Percentiles rank a stretch among this genome's conserved stretches.
Evolutionary conservation across 2,113 vertebrate species (phyloP).

Genomic region (Oreocharis arfaki): DNA sequence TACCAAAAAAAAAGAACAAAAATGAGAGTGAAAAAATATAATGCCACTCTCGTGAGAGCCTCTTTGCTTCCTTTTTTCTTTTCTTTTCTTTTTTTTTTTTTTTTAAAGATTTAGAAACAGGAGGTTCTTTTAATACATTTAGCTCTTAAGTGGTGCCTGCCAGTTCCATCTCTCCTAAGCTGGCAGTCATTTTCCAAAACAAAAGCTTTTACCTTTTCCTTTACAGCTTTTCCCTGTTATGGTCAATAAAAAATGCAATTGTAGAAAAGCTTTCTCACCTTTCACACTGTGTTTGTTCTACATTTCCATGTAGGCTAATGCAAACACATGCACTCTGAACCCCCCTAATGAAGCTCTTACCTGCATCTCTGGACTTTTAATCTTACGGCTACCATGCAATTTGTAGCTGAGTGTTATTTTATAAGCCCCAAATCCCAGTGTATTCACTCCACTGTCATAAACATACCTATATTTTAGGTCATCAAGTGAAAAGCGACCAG

Average conservation of each 20-base stretch:
- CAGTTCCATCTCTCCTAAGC: background rate
- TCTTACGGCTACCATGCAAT: background rate
- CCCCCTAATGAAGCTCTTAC: background rate
- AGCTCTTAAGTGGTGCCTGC: background rate
- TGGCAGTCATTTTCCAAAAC: background rate
- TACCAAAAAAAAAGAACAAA: background rate
- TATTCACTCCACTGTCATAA: background rate
- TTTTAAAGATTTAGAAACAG: background rate
- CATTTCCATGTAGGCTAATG: background rate
- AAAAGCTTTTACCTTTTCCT: constrained; percentile 25
- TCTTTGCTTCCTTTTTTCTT: background rate
- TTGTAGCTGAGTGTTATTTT: background rate
- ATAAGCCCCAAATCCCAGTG: background rate
- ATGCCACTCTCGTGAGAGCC: fast-evolving
- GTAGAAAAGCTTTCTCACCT: background rate
- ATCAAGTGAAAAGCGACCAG: background rate
- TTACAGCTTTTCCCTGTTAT: background rate
- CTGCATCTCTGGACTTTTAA: background rate
- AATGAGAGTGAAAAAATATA: background rate
- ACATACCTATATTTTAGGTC: background rate
- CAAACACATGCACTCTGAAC: background rate
- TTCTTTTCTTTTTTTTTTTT: background rate
- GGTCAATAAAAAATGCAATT: background rate
- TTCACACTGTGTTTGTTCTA: background rate
- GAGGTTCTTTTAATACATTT: background rate